Evolutionary conservation across 92 coral and sea anemone species (phyloP).

Genomic region (Ricordea florida): DNA sequence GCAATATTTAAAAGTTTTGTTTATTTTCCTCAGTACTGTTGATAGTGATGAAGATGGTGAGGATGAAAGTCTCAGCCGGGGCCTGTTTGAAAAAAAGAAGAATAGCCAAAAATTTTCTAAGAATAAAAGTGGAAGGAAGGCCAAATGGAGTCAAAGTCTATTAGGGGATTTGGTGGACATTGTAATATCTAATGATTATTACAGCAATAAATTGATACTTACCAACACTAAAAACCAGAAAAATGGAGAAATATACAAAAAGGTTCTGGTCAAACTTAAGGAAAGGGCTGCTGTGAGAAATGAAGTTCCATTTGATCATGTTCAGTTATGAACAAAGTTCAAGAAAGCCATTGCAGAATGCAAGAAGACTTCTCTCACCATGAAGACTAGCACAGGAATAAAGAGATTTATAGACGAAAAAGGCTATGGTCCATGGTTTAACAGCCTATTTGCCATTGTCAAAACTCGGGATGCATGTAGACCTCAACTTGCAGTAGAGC

Average conservation of each 20-base stretch:
- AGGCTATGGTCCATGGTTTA: conserved; percentile 40
- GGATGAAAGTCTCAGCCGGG: no score
- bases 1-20: no score
- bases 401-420: conserved; percentile 36
- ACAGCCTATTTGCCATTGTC: conserved; percentile 14
- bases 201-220: conserved; percentile 49
- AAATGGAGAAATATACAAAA: conserved; percentile 47
- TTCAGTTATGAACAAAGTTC: conserved; percentile 54
- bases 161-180: conserved; percentile 25
- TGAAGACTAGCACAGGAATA: conserved; percentile 43
- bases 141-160: conserved; percentile 19
- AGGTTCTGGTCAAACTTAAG: conserved; percentile 17
- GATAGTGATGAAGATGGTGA: no score
- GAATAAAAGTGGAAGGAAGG: conserved; percentile 24
- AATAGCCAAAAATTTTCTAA: conserved; percentile 3
- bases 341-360: conserved; percentile 53
- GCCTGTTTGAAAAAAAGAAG: no score
- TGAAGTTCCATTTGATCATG: neutral
- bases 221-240: conserved; percentile 56
- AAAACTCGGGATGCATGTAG: conserved; percentile 50
- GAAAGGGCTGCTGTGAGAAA: conserved; percentile 21
- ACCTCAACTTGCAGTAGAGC: conserved; percentile 50
- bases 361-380: conserved; percentile 45
- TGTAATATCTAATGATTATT: conserved; percentile 36
- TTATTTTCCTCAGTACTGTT: no score